Evolutionary conservation across 2,888 invertebrate species (phyloP).

Genomic region (Gymnoscelis rufifasciata): DNA sequence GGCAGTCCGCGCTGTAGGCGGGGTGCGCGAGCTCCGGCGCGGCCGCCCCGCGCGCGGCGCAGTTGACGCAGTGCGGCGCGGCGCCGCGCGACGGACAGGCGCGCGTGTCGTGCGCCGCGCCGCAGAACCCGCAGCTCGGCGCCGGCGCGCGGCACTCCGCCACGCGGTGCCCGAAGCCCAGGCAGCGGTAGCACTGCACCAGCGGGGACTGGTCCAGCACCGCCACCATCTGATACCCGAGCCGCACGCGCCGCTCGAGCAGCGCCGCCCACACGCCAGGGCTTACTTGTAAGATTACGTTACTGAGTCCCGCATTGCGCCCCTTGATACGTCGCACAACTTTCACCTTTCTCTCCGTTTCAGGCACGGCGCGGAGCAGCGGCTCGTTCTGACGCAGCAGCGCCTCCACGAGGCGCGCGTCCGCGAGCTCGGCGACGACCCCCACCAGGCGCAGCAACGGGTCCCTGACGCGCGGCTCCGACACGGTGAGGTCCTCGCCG

Average conservation of each 20-base stretch:
- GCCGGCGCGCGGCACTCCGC: not conserved
- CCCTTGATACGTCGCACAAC: not conserved
- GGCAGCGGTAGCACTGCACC: slow-evolving; percentile 6
- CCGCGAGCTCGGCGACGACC: no score
- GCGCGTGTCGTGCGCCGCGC: slow-evolving; percentile 2
- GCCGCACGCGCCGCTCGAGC: not conserved
- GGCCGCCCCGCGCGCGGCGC: not conserved
- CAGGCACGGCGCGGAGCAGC: not conserved
- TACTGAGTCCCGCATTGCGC: not conserved
- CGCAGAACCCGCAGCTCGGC: slow-evolving; percentile 4
- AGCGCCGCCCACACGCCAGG: not conserved
- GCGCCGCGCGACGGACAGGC: not conserved
- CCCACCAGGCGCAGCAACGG: no score
- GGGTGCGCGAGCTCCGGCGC: not conserved
- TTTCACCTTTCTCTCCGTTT: not conserved
- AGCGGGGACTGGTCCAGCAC: slow-evolving; percentile 7
- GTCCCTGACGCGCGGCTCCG: not conserved
- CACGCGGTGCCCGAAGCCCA: slow-evolving; percentile 2
- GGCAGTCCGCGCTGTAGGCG: not conserved
- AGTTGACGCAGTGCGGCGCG: not conserved
- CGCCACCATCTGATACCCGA: slow-evolving; percentile 5
- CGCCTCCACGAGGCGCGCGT: not conserved
- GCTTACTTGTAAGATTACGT: slow-evolving; percentile 1
- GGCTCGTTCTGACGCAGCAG: not conserved
- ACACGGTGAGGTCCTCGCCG: not conserved